Evolutionary conservation across 2,113 vertebrate genomes (phyloP), one percentile per base, ranked within the genome.

Genomic region (Erythrocebus patas): DNA sequence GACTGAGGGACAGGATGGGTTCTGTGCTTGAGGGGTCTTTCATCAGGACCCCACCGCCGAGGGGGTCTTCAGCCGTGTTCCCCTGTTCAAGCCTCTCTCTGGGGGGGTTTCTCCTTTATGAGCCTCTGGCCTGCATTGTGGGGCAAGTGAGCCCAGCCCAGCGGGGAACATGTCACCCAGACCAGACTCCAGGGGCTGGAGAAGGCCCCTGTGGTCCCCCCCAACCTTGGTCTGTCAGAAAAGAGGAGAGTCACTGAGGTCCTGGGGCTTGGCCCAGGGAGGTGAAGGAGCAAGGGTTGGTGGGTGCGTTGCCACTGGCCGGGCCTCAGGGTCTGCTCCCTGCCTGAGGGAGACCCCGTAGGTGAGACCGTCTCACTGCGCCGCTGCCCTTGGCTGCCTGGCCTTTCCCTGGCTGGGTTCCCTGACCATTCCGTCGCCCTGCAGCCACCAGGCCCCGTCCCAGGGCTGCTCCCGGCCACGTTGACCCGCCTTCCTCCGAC

Each of bases 391-490:
- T 4, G 22, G 70, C 20, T 16, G 32, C 17, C 12, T 3, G 0
- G 18, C 17, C 20, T 18, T 16, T 0, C 30, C 23, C 38, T 18
- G 25, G 25, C 27, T 32, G 38, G 20, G 38, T 48, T 22, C 32
- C 48, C 6, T 55, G 18, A 6, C 11, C 17, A 2, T 61, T 38
- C 22, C 3, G 72, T 38, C 1, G 22, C 2, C 40, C 22, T 48
- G n/a, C 8, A 25, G 55, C n/a, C 25, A 8, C 27, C 18, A 8
- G n/a, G 32, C 18, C 38, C 35, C 11, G 9, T 50, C 50, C 57
- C 50, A 0, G 0, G 1, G 40, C 40, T 4, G 80, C 20, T 76
- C 38, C 76, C 3, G 11, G 45, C 64, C 13, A 2, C 0, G 0
- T 27, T n/a, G 30, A 8, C 35, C 20, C 64, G 52, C 52, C 82